phyloP scores from a whole-genome alignment of 2,888 invertebrate species.

The Rhagophthalmus giganteus region DNA sequence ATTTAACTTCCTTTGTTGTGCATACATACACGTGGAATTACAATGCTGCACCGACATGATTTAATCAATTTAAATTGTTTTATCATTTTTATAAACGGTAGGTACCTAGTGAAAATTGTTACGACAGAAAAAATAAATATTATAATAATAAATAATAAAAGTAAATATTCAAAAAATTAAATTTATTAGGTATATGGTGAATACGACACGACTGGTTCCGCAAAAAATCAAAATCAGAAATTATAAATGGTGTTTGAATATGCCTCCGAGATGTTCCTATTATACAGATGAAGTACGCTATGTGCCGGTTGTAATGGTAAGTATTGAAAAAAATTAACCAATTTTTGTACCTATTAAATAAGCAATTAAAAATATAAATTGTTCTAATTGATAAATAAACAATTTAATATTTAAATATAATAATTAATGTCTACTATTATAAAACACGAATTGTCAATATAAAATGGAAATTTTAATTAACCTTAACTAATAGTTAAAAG shows the following conservation, averaged over 20 bases:
- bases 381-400: too few species aligned
- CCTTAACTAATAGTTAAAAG: too few species aligned
- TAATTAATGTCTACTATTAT: too few species aligned
- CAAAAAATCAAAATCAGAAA: slow-evolving; percentile 61
- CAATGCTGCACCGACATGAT: not conserved
- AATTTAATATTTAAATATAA: too few species aligned
- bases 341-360: not conserved
- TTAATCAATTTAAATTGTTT: not conserved
- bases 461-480: too few species aligned
- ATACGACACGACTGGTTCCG: slow-evolving; percentile 68
- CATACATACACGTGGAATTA: not conserved
- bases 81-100: too few species aligned
- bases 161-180: slow-evolving; percentile 8
- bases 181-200: slow-evolving; percentile 66
- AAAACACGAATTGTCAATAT: too few species aligned
- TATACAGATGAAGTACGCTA: slow-evolving; percentile 72
- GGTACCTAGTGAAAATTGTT: not conserved
- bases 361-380: not conserved
- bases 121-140: not conserved
- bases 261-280: slow-evolving; percentile 79
- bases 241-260: slow-evolving; percentile 76
- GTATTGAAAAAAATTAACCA: slow-evolving; percentile 35
- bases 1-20: slow-evolving; percentile 11
- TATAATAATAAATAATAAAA: not conserved
- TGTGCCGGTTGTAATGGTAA: slow-evolving; percentile 71